phyloP scores from a whole-genome alignment of 2,888 invertebrate genomes.

The Limnephilus auricula region DNA sequence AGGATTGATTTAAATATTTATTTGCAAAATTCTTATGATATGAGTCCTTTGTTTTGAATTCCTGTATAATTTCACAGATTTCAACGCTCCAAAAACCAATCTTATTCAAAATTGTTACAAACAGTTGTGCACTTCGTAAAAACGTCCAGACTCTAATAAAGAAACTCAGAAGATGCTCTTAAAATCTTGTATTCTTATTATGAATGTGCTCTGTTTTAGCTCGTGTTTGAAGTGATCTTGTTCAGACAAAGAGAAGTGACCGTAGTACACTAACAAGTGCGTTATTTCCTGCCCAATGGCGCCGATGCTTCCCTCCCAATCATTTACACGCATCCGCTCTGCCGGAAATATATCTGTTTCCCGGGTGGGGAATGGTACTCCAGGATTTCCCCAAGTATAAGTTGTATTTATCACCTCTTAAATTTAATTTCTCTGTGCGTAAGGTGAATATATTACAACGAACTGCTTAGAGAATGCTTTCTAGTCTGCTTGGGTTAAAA shows the following conservation, averaged over 20 bases:
- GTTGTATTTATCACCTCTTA: slow-evolving; percentile 49
- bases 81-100: not conserved
- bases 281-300: slow-evolving; percentile 56
- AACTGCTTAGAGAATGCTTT: slow-evolving; percentile 31
- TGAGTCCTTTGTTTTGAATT: not conserved
- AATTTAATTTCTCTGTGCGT: slow-evolving; percentile 44
- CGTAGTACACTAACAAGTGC: slow-evolving; percentile 46
- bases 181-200: not conserved
- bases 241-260: slow-evolving; percentile 20
- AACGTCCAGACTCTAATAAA: too few species aligned
- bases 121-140: too few species aligned
- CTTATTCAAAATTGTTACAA: not conserved
- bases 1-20: not conserved
- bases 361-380: slow-evolving; percentile 35
- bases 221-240: not conserved
- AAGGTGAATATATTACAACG: slow-evolving; percentile 23
- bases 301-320: slow-evolving; percentile 38
- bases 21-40: not conserved
- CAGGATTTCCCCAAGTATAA: not conserved
- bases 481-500: not conserved
- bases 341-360: slow-evolving; percentile 55
- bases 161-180: not conserved
- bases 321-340: slow-evolving; percentile 54
- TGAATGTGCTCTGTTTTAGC: not conserved
- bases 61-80: not conserved